Evolutionary conservation across 23 tunicate genomes (phyloP).

Genomic region (Pegea sp.): DNA sequence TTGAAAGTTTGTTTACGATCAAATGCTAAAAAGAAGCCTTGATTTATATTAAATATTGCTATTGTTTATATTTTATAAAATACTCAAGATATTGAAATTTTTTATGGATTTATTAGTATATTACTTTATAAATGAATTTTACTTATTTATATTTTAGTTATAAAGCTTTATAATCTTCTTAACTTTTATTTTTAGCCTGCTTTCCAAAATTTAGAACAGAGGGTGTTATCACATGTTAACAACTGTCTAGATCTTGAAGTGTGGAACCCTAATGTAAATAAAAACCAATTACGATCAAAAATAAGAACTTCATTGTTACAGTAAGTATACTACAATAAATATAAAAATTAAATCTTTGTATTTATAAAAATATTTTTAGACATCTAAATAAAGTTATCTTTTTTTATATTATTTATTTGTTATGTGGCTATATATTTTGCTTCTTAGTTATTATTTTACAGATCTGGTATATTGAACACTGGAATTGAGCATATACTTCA

Average conservation of each 20-base stretch:
- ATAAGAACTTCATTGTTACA: constrained; percentile 58
- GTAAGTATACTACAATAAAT: constrained; percentile 10
- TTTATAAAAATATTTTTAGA: too few species aligned
- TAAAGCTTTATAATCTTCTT: too few species aligned
- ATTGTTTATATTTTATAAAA: too few species aligned
- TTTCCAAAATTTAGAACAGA: constrained; percentile 47
- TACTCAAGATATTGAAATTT: too few species aligned
- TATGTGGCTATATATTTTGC: background rate
- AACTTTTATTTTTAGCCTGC: constrained; percentile 47
- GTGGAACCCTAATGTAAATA: constrained; percentile 60
- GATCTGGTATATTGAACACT: constrained; percentile 73
- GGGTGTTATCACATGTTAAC: constrained; percentile 54
- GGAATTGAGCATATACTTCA: constrained; percentile 57
- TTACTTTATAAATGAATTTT: too few species aligned
- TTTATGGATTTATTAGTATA: too few species aligned
- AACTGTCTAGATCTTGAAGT: constrained; percentile 21
- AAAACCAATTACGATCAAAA: constrained; percentile 61
- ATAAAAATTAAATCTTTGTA: background rate
- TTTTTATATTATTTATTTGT: background rate
- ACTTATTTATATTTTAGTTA: too few species aligned
- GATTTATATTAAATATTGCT: too few species aligned
- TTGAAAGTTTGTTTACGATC: too few species aligned
- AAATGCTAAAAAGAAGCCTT: too few species aligned
- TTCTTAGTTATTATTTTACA: constrained; percentile 2
- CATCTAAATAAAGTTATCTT: background rate